Conservation (phyloP, 2,888 invertebrate genomes). For the Malacosoma neustria region DNA sequence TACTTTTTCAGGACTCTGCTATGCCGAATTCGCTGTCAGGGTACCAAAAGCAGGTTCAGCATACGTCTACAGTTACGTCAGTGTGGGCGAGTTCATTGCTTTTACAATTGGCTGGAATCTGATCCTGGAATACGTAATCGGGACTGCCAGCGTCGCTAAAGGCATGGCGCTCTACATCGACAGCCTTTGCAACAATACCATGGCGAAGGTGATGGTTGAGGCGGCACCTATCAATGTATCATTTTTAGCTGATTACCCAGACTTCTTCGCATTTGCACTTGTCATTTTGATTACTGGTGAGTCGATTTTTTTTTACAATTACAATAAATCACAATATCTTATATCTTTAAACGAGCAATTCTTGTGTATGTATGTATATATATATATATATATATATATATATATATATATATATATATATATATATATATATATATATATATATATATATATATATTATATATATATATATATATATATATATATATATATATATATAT, state of each 20-base stretch:
- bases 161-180: conserved; percentile 86
- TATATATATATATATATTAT: too few species aligned
- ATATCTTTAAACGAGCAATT: too few species aligned
- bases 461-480: too few species aligned
- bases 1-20: conserved; percentile 81
- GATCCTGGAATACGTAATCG: conserved; percentile 91
- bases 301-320: too few species aligned
- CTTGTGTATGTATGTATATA: too few species aligned
- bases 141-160: conserved; percentile 86
- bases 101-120: conserved; percentile 97
- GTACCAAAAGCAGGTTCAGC: conserved; percentile 94
- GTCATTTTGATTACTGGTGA: conserved; percentile 81
- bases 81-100: conserved; percentile 92
- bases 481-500: too few species aligned
- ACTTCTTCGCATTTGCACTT: conserved; percentile 83
- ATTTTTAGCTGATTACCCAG: conserved; percentile 82
- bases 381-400: too few species aligned
- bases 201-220: conserved; percentile 78
- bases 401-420: too few species aligned
- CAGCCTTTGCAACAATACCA: conserved; percentile 79
- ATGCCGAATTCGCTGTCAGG: conserved; percentile 92
- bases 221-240: conserved; percentile 78
- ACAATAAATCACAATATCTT: too few species aligned
- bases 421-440: too few species aligned
- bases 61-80: conserved; percentile 93